Conservation (phyloP, 2,113 vertebrate genomes). For the Echinops telfairi region DNA sequence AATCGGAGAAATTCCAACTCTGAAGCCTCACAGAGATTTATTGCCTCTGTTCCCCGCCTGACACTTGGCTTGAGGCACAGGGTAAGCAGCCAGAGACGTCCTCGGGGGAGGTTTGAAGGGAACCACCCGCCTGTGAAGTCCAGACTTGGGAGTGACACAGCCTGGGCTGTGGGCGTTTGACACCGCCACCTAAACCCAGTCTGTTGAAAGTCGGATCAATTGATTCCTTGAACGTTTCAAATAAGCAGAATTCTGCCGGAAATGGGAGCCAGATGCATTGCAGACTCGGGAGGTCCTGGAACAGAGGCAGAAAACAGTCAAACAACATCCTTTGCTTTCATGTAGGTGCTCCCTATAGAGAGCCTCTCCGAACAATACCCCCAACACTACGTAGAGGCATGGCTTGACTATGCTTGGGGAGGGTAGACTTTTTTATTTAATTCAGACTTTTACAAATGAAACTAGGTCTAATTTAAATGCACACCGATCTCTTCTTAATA, state of each 20-base stretch:
- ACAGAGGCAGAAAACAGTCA: slow-evolving; percentile 73
- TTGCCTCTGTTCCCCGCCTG: slow-evolving; percentile 70
- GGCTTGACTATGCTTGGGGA: not conserved
- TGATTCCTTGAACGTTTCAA: slow-evolving; percentile 81
- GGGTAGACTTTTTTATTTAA: not conserved
- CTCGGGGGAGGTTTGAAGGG: slow-evolving; percentile 65
- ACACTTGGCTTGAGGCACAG: slow-evolving; percentile 66
- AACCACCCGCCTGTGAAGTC: slow-evolving; percentile 68
- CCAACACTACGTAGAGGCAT: not conserved
- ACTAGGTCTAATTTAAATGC: not conserved
- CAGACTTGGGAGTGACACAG: slow-evolving; percentile 77
- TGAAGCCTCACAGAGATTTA: slow-evolving; percentile 79
- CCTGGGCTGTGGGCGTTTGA: slow-evolving; percentile 59
- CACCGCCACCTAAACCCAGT: slow-evolving; percentile 68
- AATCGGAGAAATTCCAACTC: slow-evolving; percentile 78
- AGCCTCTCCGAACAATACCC: not conserved
- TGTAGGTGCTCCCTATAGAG: slow-evolving; percentile 43
- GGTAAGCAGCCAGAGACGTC: slow-evolving; percentile 71
- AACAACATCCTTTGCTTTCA: slow-evolving; percentile 62
- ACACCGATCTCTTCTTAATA: slow-evolving; percentile 6
- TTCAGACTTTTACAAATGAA: slow-evolving; percentile 30
- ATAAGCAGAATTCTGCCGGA: slow-evolving; percentile 81
- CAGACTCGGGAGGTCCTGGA: slow-evolving; percentile 74
- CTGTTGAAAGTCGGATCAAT: slow-evolving; percentile 81
- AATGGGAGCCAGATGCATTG: slow-evolving; percentile 83